These are phyloP conservation scores for Falcunculus frontatus DNA, from an alignment of 2,113 vertebrate species.

Conservation along the genomic window DNA sequence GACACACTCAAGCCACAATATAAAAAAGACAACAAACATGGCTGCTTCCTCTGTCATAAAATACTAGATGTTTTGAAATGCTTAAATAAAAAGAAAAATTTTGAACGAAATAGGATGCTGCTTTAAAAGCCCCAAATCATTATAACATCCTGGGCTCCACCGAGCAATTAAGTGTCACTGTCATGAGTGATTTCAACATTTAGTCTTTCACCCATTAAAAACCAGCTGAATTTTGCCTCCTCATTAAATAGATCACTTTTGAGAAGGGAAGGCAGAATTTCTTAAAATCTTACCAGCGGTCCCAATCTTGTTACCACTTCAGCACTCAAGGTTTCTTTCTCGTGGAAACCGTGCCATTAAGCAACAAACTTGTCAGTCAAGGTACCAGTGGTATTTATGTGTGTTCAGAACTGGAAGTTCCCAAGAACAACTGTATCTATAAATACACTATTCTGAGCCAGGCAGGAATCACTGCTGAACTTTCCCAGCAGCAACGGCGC, in stretches of 20 bases:
- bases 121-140: background rate
- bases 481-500: background rate
- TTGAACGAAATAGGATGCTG: background rate
- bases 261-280: background rate
- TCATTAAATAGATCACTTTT: background rate
- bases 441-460: background rate
- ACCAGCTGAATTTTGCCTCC: background rate
- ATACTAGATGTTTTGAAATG: background rate
- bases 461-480: background rate
- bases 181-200: background rate
- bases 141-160: background rate
- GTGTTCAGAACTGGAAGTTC: background rate
- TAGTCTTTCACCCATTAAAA: background rate
- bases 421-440: background rate
- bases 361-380: background rate
- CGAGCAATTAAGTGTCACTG: background rate
- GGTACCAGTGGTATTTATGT: background rate
- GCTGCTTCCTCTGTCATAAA: background rate
- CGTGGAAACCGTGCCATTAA: background rate
- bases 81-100: background rate
- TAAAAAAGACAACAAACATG: fast-evolving
- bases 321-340: background rate
- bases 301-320: background rate
- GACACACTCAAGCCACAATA: background rate
- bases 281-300: background rate